phyloP scores from a whole-genome alignment of 2,113 vertebrate genomes.

The Dromiciops gliroides region DNA sequence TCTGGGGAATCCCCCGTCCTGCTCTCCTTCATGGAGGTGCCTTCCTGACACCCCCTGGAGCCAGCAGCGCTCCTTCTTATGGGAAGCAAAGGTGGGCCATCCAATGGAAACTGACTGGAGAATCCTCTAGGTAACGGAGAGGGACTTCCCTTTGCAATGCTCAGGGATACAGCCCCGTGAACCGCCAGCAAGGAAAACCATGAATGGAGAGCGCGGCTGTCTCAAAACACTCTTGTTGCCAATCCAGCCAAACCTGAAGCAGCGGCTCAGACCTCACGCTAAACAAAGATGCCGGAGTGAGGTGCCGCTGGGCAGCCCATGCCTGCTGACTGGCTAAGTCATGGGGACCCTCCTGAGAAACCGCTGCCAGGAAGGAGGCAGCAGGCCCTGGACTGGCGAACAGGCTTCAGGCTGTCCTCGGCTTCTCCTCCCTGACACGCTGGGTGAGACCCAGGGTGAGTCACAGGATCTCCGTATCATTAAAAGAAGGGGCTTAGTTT shows the following conservation, averaged over 20 bases:
- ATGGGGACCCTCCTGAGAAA: not conserved
- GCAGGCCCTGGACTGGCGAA: too few relatives aligned
- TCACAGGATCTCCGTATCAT: not conserved
- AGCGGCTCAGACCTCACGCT: too few relatives aligned
- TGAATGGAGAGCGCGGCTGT: not conserved
- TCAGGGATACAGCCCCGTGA: not conserved
- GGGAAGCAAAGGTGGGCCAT: not conserved
- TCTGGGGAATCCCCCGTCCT: not conserved
- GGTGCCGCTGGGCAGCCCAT: not conserved
- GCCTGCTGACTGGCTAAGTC: too few relatives aligned
- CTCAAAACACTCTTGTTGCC: not conserved
- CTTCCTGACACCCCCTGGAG: too few relatives aligned
- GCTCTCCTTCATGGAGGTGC: too few relatives aligned
- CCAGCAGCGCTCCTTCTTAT: not conserved
- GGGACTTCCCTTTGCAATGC: not conserved
- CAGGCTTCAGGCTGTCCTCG: too few relatives aligned
- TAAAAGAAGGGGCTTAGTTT: not conserved
- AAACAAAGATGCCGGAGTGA: too few relatives aligned
- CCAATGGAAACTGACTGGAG: not conserved
- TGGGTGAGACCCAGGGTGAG: too few relatives aligned
- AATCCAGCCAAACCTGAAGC: not conserved
- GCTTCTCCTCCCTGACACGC: not conserved
- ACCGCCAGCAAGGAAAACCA: not conserved
- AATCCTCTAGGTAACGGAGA: not conserved
- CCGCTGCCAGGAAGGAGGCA: too few relatives aligned